A percentile compares a stretch with the other conserved stretches of the same genome.
These are phyloP conservation scores for Crocallis elinguaria DNA, from an alignment of 2,888 invertebrate species.

Conservation along the genomic window DNA sequence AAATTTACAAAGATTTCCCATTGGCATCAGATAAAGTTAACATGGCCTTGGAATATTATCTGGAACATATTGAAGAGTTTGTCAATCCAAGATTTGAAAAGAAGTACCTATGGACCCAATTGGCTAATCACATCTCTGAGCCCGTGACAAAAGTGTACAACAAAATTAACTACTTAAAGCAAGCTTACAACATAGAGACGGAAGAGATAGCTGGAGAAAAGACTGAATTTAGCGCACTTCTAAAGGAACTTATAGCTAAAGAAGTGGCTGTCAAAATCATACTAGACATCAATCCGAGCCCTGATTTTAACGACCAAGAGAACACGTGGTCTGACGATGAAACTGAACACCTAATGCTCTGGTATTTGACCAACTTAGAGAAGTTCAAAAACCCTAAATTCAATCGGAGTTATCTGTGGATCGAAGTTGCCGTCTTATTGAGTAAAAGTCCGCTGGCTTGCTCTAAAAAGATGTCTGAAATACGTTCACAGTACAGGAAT, in stretches of 20 bases:
- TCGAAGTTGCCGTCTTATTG: constrained; percentile 64
- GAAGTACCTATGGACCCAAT: constrained; percentile 69
- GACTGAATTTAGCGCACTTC: constrained; percentile 44
- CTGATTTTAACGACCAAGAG: constrained; percentile 44
- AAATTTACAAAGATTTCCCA: constrained; percentile 56
- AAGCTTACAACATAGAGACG: constrained; percentile 53
- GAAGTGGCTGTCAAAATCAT: constrained; percentile 54
- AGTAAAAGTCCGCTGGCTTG: constrained; percentile 69
- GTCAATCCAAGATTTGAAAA: constrained; percentile 69
- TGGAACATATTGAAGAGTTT: constrained; percentile 71
- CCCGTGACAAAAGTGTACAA: constrained; percentile 65
- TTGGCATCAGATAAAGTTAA: constrained; percentile 59
- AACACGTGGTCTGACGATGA: constrained; percentile 66
- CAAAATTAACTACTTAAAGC: constrained; percentile 72
- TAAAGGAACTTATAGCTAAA: constrained; percentile 60
- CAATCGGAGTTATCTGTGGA: constrained; percentile 70
- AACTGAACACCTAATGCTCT: constrained; percentile 61
- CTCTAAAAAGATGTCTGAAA: constrained; percentile 76
- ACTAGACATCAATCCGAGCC: constrained; percentile 49
- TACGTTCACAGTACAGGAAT: constrained; percentile 67
- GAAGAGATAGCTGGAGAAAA: constrained; percentile 44
- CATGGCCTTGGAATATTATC: constrained; percentile 64
- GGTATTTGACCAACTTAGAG: constrained; percentile 74
- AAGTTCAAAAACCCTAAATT: constrained; percentile 77
- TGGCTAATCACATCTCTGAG: constrained; percentile 59